Percentiles rank a stretch among this genome's conserved stretches.
phyloP scores from a whole-genome alignment of 1,140 invertebrate genomes.

The Aleiodes sp. region DNA sequence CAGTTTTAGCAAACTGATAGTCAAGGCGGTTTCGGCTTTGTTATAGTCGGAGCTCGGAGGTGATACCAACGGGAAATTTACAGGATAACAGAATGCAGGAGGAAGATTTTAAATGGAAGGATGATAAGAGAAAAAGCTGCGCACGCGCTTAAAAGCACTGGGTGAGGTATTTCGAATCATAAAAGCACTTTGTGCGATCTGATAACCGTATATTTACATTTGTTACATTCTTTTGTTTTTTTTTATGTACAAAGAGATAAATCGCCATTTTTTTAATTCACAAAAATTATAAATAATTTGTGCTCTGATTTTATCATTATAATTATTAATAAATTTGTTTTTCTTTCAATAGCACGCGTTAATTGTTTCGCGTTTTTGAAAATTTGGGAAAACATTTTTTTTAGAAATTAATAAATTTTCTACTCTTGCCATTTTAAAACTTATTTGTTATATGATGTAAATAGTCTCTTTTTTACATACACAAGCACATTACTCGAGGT shows the following conservation, averaged over 20 bases:
- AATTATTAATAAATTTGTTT: neutral
- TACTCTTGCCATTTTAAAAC: neutral
- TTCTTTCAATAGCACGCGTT: neutral
- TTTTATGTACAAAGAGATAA: constrained; percentile 5
- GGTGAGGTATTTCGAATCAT: no score
- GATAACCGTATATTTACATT: constrained; percentile 14
- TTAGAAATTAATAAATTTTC: neutral
- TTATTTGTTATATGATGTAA: no score
- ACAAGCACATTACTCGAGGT: constrained; percentile 31
- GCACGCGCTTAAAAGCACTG: neutral
- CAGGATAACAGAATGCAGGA: constrained; percentile 41
- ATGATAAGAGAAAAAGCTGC: neutral
- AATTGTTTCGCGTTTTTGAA: neutral
- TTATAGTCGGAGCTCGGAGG: constrained; percentile 43
- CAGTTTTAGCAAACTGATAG: constrained; percentile 9
- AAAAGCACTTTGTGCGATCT: neutral
- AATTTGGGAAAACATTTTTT: neutral
- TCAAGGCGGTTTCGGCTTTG: constrained; percentile 28
- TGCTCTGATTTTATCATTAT: no score
- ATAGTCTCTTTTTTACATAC: no score
- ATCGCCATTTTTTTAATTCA: neutral
- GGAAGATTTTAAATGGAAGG: neutral
- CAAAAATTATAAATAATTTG: no score
- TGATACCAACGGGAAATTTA: constrained; percentile 42
- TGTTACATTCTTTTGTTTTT: neutral